Base-by-base conservation (phyloP, 2,113 vertebrate species). In the Pachycephala philippinensis region DNA sequence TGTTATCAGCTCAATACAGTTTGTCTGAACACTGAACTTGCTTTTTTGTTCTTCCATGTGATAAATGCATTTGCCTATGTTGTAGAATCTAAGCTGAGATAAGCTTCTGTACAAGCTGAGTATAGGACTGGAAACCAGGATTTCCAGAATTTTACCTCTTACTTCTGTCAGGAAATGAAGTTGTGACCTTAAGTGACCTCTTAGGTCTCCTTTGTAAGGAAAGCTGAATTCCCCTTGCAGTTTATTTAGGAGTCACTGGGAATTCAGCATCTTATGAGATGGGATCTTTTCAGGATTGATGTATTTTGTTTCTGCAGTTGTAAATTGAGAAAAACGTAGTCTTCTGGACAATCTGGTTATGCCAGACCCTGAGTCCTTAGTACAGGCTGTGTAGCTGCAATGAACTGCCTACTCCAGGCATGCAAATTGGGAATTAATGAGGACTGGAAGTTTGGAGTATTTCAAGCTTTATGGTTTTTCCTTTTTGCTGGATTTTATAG, bases 1-100 rank as follows among this genome's bases (percentile, higher is more conserved):
- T 96, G 59, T 87, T 97, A 95, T 95, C 91, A 96, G 64, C 80
- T 97, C 93, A 90, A 87, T 97, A 82, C 49, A 66, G 87, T 96
- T 96, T 90, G 68, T 93, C 56, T 96, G 81, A 95, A 82, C 57
- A 94, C 50, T 68, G 87, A 68, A 94, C 60, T 87, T 90, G 49
- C 75, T 75, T 86, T 85, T 91, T 82, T 93, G 74, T 88, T 95
- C 71, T 86, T 93, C 76, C 24, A 8, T 42, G 42, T 87, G 68
- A 81, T 89, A 86, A 76, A 94, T 47, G 49, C 82, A 76, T 89
- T 94, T 92, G 70, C 30, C 68, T 56, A 3, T 65, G 56, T 79
- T 87, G 80, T 84, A 84, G 89, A 94, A 89, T 66, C 88, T 77
- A 37, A 83, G 33, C 39, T 84, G 61, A 85, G 74, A 47, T 82